phyloP scores from a whole-genome alignment of 2,888 invertebrate genomes.

The Pinctada fucata region DNA sequence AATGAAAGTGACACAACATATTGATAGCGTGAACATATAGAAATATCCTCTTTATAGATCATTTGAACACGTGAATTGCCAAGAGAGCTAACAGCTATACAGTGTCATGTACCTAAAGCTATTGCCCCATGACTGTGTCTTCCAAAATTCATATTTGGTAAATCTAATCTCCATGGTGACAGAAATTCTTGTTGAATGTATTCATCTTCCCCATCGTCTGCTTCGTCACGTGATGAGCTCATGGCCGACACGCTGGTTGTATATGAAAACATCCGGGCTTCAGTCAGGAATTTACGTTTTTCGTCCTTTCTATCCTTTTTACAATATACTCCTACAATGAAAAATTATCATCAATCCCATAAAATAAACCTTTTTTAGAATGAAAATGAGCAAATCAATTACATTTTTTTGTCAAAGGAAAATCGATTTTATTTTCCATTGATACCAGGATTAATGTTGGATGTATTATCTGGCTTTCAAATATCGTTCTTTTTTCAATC shows the following conservation, averaged over 20 bases:
- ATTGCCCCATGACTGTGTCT: constrained; percentile 62
- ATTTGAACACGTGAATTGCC: no score
- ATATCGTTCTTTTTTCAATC: no score
- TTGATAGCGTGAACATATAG: no score
- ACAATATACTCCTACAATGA: constrained; percentile 48
- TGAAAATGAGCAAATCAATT: no score
- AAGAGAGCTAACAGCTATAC: no score
- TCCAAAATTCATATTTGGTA: constrained; percentile 61
- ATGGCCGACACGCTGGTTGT: constrained; percentile 53
- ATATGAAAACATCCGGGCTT: constrained; percentile 60
- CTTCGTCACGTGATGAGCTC: constrained; percentile 2
- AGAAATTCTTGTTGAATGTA: constrained; percentile 45
- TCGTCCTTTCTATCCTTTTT: constrained; percentile 31
- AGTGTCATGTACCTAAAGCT: constrained; percentile 31
- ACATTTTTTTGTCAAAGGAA: no score
- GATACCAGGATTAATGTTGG: no score
- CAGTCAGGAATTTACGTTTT: constrained; percentile 55
- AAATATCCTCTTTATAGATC: no score
- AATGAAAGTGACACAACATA: no score
- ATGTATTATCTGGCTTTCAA: no score
- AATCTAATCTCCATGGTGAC: constrained; percentile 61
- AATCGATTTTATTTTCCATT: no score
- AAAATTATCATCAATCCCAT: not conserved
- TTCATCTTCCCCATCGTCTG: constrained; percentile 11
- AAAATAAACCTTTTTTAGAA: no score